Evolutionary conservation across 30 jellyfish, hydroid and myxozoan genomes (phyloP).

Genomic region (Pseudorhiza aurosa): DNA sequence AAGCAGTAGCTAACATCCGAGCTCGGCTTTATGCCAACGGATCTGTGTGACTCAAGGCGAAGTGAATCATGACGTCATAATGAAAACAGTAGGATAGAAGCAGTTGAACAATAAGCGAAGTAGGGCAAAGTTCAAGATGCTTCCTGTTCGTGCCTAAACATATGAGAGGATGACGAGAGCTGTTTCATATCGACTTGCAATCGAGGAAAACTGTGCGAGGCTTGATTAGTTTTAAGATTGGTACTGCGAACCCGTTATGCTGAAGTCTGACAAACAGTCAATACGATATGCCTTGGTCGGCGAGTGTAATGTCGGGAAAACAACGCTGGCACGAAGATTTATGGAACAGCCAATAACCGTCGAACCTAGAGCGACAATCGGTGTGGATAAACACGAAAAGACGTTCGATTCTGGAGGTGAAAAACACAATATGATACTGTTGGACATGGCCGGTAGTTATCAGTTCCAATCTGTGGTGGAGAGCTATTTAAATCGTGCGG

Average conservation of each 20-base stretch:
- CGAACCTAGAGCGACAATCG: conserved; percentile 68
- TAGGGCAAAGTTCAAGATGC: no score
- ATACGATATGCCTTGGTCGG: conserved; percentile 66
- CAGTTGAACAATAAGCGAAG: no score
- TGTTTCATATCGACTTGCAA: no score
- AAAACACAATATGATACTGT: conserved; percentile 4
- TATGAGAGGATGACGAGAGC: not conserved
- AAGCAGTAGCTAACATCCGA: no score
- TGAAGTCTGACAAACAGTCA: not conserved
- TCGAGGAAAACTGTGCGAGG: no score
- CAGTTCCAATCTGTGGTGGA: conserved; percentile 54
- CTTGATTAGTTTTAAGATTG: no score
- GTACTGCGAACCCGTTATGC: no score
- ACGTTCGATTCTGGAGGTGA: conserved; percentile 21
- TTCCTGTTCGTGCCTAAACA: not conserved
- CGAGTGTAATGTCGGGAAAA: conserved; percentile 85
- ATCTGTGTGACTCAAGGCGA: no score
- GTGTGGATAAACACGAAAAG: conserved; percentile 65
- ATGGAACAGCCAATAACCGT: conserved; percentile 14
- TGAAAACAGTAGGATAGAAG: no score
- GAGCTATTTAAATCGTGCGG: conserved; percentile 65
- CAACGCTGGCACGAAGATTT: conserved; percentile 56
- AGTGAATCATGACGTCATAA: no score
- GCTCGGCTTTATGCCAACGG: no score
- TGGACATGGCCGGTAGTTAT: conserved; percentile 82